Percentiles rank a stretch among this genome's conserved stretches.
Conservation (phyloP, 2,888 invertebrate species). For the Pandemis heparana region DNA sequence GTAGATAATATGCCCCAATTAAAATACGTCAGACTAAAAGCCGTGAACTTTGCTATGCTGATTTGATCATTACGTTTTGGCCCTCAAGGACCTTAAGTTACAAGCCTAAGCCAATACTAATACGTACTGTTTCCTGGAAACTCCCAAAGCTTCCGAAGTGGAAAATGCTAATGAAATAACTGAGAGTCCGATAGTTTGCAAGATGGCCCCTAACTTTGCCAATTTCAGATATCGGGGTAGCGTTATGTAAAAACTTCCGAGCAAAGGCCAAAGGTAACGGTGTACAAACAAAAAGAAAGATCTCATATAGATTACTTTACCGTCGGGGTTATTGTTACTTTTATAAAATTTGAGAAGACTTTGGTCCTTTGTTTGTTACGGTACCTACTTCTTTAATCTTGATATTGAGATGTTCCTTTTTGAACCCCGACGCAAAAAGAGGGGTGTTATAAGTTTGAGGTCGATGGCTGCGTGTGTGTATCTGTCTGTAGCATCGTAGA, state of each 20-base stretch:
- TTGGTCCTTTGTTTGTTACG: background rate
- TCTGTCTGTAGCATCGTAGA: no score
- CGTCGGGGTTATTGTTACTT: background rate
- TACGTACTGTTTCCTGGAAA: background rate
- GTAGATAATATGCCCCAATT: no score
- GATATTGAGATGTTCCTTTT: background rate
- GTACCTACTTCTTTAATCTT: background rate
- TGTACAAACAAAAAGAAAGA: conserved; percentile 2
- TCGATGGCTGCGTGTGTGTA: no score
- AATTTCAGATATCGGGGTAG: conserved; percentile 9
- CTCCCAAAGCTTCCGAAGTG: background rate
- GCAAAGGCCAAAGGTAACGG: conserved; percentile 1
- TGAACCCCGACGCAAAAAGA: background rate
- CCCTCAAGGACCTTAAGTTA: background rate
- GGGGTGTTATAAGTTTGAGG: no score
- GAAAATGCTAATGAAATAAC: conserved; percentile 19
- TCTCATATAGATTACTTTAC: conserved; percentile 8
- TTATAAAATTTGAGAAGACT: background rate
- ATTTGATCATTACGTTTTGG: no score
- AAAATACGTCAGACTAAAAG: no score
- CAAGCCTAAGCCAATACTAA: background rate
- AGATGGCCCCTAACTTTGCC: conserved; percentile 17
- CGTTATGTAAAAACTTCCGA: conserved; percentile 11
- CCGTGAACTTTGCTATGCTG: no score
- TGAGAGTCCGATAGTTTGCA: conserved; percentile 12